phyloP scores from a whole-genome alignment of 2,888 invertebrate genomes.

The Cataglyphis albicans region DNA sequence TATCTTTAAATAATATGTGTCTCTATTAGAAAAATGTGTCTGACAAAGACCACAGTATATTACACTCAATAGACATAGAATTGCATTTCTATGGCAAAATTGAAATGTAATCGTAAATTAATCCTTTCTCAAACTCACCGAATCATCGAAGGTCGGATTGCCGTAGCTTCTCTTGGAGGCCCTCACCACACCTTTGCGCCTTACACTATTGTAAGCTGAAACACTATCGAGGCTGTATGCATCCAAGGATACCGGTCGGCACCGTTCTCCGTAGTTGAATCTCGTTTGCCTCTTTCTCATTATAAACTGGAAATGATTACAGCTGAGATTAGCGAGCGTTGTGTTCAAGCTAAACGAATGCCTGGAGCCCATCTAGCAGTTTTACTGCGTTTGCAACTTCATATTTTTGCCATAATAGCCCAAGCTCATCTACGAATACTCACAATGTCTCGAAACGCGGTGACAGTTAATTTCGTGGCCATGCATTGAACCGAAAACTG shows the following conservation, averaged over 20 bases:
- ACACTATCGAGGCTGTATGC: slow-evolving; percentile 96
- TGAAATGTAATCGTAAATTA: neutral
- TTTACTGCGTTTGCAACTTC: slow-evolving; percentile 14
- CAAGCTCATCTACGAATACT: slow-evolving; percentile 29
- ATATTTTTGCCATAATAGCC: neutral
- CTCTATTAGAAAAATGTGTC: neutral
- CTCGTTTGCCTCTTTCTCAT: slow-evolving; percentile 94
- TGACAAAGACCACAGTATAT: neutral
- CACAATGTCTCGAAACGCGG: slow-evolving; percentile 50
- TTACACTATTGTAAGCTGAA: slow-evolving; percentile 92
- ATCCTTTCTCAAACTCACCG: slow-evolving; percentile 87
- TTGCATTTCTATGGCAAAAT: neutral
- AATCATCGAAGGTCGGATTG: slow-evolving; percentile 96
- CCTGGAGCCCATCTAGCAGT: slow-evolving; percentile 26
- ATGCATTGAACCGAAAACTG: slow-evolving; percentile 49
- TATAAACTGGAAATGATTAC: slow-evolving; percentile 88
- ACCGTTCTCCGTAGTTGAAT: slow-evolving; percentile 94
- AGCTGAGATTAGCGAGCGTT: neutral
- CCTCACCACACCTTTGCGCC: slow-evolving; percentile 91
- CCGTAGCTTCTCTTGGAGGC: slow-evolving; percentile 95
- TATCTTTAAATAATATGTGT: too few relatives aligned
- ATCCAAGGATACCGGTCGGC: slow-evolving; percentile 95
- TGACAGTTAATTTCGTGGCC: slow-evolving; percentile 48
- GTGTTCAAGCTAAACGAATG: neutral
- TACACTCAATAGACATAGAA: slow-evolving; percentile 1